Evolutionary conservation across 2,888 invertebrate genomes (phyloP).

Genomic region (Gibbula magus): DNA sequence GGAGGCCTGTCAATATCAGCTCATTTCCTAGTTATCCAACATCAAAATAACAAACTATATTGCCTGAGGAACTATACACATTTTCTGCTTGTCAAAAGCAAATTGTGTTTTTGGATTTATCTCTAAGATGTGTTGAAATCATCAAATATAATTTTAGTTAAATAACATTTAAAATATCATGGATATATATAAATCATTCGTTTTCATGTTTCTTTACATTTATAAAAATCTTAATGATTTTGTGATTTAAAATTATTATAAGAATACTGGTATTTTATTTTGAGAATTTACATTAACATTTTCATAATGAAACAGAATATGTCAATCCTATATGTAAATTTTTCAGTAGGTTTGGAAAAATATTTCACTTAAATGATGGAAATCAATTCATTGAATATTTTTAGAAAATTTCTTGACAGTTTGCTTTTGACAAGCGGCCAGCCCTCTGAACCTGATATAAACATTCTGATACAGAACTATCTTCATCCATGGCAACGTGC

Average conservation of each 20-base stretch:
- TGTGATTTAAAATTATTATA: too few species aligned
- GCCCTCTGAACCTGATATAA: not conserved
- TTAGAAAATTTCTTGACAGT: not conserved
- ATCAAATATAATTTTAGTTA: not conserved
- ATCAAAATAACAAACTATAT: constrained; percentile 1
- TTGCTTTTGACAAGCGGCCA: not conserved
- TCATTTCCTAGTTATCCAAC: not conserved
- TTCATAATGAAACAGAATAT: too few species aligned
- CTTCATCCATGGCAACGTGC: not conserved
- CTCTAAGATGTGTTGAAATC: not conserved
- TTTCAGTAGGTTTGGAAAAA: too few species aligned
- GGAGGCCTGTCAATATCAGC: not conserved
- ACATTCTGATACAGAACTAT: not conserved
- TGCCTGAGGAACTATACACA: constrained; percentile 12
- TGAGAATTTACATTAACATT: too few species aligned
- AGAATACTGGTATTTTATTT: too few species aligned
- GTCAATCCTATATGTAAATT: too few species aligned
- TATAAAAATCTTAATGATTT: too few species aligned
- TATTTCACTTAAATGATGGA: too few species aligned
- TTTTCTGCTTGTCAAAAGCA: not conserved
- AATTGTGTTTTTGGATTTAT: not conserved
- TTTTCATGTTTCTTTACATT: too few species aligned
- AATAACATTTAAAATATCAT: too few species aligned
- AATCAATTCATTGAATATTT: too few species aligned
- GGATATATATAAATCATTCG: too few species aligned